A percentile compares a stretch with the other conserved stretches of the same genome.
These are phyloP conservation scores for Pachycephala philippinensis DNA, from an alignment of 2,113 vertebrate genomes.

Conservation along the genomic window DNA sequence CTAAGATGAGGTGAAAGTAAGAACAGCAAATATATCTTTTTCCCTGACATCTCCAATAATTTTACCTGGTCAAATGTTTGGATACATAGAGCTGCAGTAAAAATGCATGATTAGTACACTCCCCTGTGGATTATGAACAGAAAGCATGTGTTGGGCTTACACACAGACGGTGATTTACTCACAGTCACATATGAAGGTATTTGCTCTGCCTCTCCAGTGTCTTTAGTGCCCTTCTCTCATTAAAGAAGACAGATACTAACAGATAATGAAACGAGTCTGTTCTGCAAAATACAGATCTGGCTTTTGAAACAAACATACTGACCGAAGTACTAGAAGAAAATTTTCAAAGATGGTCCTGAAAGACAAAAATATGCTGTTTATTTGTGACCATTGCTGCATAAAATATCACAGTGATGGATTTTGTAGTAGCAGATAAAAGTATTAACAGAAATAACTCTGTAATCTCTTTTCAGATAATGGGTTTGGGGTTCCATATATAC, in stretches of 20 bases:
- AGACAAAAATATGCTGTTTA: neutral
- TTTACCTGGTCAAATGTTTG: conserved; percentile 45
- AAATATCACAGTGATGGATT: neutral
- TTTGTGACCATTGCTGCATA: neutral
- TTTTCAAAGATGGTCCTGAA: neutral
- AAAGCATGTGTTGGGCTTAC: conserved; percentile 19
- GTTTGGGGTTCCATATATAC: neutral
- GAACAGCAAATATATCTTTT: conserved; percentile 60
- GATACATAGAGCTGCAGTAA: conserved; percentile 22
- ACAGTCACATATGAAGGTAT: neutral
- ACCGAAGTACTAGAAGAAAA: neutral
- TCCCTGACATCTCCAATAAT: conserved; percentile 21
- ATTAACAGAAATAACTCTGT: neutral
- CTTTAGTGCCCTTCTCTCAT: conserved; percentile 9
- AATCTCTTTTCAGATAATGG: neutral
- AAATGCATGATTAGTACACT: conserved; percentile 25
- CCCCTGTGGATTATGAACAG: conserved; percentile 20
- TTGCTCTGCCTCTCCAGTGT: conserved; percentile 5
- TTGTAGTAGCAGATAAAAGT: neutral
- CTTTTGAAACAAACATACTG: neutral
- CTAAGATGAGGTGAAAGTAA: conserved; percentile 57
- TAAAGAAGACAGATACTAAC: conserved; percentile 33
- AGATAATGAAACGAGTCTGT: neutral
- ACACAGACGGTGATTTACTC: conserved; percentile 32
- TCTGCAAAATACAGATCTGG: neutral